Base-by-base conservation (phyloP, 53 echinoderm and acorn worm genomes). In the Holothuria leucospilota region DNA sequence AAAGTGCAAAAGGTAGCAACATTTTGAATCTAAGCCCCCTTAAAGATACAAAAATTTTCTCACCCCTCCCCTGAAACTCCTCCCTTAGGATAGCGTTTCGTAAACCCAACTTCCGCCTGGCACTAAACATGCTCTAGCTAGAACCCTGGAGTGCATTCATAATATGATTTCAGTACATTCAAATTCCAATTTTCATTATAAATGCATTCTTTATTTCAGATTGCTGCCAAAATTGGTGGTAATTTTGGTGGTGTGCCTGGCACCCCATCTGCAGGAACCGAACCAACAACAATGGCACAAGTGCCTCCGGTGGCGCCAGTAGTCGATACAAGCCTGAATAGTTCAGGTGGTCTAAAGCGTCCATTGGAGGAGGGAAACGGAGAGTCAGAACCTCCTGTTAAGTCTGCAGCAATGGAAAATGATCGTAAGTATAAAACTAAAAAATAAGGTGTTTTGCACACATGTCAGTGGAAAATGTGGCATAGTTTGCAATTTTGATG, bases 211-310 rank as follows among this genome's bases (percentile, higher is more conserved):
- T 87, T 13, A 29, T 24, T 29, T 18, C 87, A 96, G 97, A 96
- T 96, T 90, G 97, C 97, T 80, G 97, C 97, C 39, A 96, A 96
- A 90, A 96, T 96, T 81, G 97, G 97, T 72, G 93, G 97, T 59
- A 74, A 89, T 62, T 69, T 81, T 63, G 89, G 89, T 62, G 79
- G 90, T 46, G 78, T 90, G 62, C 62, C 90, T 52, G 86, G 86
- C 85, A 87, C 91, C 21, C 85, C 77, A 80, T 81, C 86, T 40
- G 77, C 69, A 70, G 53, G 79, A 81, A 70, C 86, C 5, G 89
- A 89, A 59, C 65, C 62, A 11, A 42, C 69, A 20, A 87, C 71
- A 72, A 64, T 82, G 72, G 82, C 91, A 71, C 84, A 56, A 29
- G 39, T 77, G 29, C 59, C 91, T 66, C 56, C 74, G 21, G 84